Evolutionary conservation across 2,113 vertebrate genomes (phyloP).

Genomic region (Gavia stellata): DNA sequence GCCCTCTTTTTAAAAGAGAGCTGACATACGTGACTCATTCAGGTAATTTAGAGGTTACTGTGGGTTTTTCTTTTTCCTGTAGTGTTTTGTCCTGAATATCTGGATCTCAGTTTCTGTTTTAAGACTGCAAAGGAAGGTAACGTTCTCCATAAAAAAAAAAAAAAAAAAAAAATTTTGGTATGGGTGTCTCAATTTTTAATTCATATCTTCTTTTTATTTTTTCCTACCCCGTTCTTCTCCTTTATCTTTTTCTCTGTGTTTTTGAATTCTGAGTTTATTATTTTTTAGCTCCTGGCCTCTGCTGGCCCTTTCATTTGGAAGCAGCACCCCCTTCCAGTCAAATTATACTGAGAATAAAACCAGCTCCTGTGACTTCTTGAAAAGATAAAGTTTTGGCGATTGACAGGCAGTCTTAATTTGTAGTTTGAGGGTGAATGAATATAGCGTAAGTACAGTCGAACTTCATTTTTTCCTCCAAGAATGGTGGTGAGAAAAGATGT

Average conservation of each 20-base stretch:
- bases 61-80: neutral
- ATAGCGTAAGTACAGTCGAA: neutral
- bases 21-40: neutral
- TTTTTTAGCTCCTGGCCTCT: neutral
- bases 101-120: neutral
- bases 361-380: neutral
- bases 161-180: neutral
- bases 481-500: neutral
- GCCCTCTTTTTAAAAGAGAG: neutral
- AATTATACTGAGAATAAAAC: neutral
- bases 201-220: neutral
- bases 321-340: neutral
- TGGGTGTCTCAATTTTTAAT: neutral
- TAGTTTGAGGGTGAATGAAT: neutral
- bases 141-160: neutral
- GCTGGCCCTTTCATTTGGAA: neutral
- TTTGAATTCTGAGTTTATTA: neutral
- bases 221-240: neutral
- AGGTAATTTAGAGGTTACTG: neutral
- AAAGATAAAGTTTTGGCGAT: neutral
- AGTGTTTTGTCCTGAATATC: neutral
- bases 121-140: neutral
- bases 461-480: neutral
- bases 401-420: neutral
- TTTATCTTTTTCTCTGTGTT: neutral